Evolutionary conservation across 2,888 invertebrate genomes (phyloP).

Genomic region (Vanessa cardui): DNA sequence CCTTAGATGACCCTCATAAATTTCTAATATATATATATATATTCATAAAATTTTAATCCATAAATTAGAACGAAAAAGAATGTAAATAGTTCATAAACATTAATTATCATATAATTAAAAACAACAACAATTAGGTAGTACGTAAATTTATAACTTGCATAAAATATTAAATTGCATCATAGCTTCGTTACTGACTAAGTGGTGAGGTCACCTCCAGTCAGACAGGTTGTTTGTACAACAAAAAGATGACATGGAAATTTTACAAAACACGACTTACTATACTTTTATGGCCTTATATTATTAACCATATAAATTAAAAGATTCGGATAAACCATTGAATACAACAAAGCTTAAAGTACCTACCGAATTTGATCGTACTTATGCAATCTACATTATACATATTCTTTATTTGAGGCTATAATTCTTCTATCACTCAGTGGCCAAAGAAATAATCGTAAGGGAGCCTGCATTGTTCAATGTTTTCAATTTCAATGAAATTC

Average conservation of each 20-base stretch:
- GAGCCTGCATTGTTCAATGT: no score
- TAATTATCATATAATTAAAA: no score
- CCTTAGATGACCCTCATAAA: no score
- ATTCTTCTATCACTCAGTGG: no score
- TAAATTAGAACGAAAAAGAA: no score
- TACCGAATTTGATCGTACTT: not conserved
- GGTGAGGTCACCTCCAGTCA: constrained; percentile 34
- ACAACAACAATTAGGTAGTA: not conserved
- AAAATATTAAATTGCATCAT: constrained; percentile 32
- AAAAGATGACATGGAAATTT: constrained; percentile 16
- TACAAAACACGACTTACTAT: constrained; percentile 9
- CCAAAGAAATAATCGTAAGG: no score
- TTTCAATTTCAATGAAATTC: no score
- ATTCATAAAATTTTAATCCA: no score
- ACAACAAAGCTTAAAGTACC: not conserved
- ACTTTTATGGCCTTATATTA: not conserved
- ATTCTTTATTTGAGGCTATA: no score
- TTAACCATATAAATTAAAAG: constrained; percentile 1
- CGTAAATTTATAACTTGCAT: not conserved
- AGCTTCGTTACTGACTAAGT: constrained; percentile 23
- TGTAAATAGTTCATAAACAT: no score
- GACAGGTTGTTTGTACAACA: constrained; percentile 27
- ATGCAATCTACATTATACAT: no score
- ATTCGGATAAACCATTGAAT: not conserved
- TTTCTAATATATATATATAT: no score